These are phyloP conservation scores for Agelaius phoeniceus DNA, from an alignment of 2,113 vertebrate genomes.

Conservation along the genomic window DNA sequence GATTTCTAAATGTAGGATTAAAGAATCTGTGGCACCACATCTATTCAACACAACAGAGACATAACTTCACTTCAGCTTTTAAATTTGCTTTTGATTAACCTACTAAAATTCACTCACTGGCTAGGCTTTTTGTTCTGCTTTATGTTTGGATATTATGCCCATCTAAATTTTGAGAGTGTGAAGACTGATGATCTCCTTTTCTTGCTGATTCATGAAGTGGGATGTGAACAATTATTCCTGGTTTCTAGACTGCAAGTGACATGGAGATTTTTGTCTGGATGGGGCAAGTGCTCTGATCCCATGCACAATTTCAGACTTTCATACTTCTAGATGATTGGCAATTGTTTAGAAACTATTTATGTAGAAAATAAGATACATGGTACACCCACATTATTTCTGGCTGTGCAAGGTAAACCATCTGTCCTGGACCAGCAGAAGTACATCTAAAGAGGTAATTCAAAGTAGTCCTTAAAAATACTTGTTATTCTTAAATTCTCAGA, in stretches of 20 bases:
- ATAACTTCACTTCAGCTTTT: not conserved
- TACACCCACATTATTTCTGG: not conserved
- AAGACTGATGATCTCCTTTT: not conserved
- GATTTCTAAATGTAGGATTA: not conserved
- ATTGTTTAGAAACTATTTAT: not conserved
- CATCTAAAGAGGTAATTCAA: not conserved
- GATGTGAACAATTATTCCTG: not conserved
- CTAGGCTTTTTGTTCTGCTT: not conserved
- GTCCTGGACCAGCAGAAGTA: not conserved
- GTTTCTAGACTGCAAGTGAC: not conserved
- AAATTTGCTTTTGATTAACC: not conserved
- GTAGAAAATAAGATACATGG: not conserved
- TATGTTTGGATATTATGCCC: not conserved
- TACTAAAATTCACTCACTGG: not conserved
- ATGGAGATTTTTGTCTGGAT: not conserved
- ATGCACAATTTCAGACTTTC: not conserved
- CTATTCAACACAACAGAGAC: not conserved
- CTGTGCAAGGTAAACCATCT: not conserved
- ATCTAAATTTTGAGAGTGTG: not conserved
- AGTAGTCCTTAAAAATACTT: not conserved
- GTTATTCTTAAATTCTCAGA: not conserved
- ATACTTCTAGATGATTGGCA: not conserved
- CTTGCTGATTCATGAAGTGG: not conserved
- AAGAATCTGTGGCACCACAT: not conserved
- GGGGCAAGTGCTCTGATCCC: not conserved